Evolutionary conservation across 2,113 vertebrate species (phyloP).

Genomic region (Cephalopterus ornatus): DNA sequence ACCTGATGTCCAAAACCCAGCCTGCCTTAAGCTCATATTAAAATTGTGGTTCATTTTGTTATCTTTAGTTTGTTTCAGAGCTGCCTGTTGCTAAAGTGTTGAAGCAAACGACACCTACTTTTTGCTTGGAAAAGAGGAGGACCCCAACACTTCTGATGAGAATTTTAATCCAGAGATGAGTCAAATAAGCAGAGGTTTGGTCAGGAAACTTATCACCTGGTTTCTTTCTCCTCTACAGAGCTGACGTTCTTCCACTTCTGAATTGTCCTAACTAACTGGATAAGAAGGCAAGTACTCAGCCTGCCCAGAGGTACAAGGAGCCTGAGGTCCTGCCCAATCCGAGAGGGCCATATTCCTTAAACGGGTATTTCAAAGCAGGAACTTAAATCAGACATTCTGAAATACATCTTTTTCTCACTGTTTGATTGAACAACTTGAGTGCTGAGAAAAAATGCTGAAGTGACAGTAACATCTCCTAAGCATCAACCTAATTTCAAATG

Average conservation of each 20-base stretch:
- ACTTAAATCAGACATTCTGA: background rate
- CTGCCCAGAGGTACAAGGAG: background rate
- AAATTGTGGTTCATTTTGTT: background rate
- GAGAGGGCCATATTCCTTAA: fast-evolving
- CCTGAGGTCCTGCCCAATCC: fast-evolving
- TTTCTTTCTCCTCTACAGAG: background rate
- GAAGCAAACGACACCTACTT: fast-evolving
- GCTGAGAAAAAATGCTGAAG: background rate
- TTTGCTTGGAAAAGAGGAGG: background rate
- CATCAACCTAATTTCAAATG: background rate
- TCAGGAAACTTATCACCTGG: background rate
- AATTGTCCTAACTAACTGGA: background rate
- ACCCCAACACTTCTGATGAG: fast-evolving
- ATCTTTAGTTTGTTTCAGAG: background rate
- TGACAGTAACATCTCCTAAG: background rate
- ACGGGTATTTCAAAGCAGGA: background rate
- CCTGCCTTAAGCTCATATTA: background rate
- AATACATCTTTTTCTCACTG: background rate
- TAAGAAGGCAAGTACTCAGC: background rate
- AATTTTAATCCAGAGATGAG: background rate
- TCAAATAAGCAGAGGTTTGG: background rate
- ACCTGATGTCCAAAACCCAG: background rate
- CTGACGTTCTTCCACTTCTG: background rate
- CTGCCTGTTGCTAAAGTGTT: background rate
- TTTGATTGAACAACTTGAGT: background rate